Evolutionary conservation across 2,113 vertebrate species (phyloP).

Genomic region (Tragulus kanchil): DNA sequence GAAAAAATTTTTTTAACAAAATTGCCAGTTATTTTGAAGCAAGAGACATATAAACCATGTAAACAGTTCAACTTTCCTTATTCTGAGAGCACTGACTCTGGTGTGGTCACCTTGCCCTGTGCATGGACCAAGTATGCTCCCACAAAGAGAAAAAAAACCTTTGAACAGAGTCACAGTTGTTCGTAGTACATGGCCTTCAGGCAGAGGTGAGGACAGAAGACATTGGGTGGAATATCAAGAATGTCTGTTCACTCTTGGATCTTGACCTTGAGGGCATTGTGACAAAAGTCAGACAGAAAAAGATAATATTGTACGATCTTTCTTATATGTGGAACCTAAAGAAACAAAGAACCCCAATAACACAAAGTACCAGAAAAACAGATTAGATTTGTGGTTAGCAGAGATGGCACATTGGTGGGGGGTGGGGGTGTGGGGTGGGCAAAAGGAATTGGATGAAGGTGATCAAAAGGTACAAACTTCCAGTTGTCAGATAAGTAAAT

Average conservation of each 20-base stretch:
- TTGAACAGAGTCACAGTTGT: neutral
- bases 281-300: neutral
- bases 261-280: neutral
- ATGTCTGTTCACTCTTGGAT: neutral
- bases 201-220: neutral
- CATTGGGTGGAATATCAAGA: neutral
- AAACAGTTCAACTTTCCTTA: no score
- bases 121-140: no score
- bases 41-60: neutral
- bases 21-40: slow-evolving; percentile 28
- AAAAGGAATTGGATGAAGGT: neutral
- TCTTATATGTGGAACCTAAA: neutral
- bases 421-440: neutral
- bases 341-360: neutral
- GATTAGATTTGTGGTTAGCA: neutral
- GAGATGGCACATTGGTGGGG: neutral
- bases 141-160: neutral
- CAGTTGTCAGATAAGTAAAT: neutral
- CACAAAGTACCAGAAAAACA: neutral
- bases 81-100: neutral
- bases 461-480: neutral
- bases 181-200: neutral
- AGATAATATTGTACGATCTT: neutral
- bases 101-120: neutral
- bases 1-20: no score